Percentiles rank a stretch among this genome's conserved stretches.
phyloP scores from a whole-genome alignment of 2,113 vertebrate genomes.

The Tiliqua scincoides region DNA sequence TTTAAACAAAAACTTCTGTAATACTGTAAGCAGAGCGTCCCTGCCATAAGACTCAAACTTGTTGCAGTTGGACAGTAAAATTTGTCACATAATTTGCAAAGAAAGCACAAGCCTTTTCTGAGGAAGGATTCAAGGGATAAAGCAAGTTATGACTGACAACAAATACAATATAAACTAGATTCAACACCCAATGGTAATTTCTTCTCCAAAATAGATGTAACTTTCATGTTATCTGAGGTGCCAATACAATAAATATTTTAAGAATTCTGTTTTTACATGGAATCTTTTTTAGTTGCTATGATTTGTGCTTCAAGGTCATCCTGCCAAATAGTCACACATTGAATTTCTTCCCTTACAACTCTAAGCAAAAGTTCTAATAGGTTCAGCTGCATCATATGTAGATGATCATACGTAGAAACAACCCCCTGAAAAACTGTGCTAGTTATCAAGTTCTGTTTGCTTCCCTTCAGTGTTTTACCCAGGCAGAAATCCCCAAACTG shows the following conservation, averaged over 20 bases:
- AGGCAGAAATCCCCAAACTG: neutral
- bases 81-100: slow-evolving; percentile 49
- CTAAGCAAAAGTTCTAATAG: neutral
- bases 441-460: neutral
- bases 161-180: slow-evolving; percentile 47
- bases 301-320: neutral
- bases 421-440: neutral
- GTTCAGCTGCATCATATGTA: no score
- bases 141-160: slow-evolving; percentile 37
- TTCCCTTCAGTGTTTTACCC: neutral
- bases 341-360: neutral
- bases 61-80: slow-evolving; percentile 47
- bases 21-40: neutral
- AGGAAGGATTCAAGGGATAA: slow-evolving; percentile 54
- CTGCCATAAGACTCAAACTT: neutral
- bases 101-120: slow-evolving; percentile 59
- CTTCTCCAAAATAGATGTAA: slow-evolving; percentile 34
- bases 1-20: neutral
- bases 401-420: neutral
- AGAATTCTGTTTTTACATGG: neutral
- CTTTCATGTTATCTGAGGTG: slow-evolving; percentile 12
- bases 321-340: neutral
- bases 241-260: neutral
- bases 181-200: slow-evolving; percentile 15
- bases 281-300: no score